Evolutionary conservation across 2,888 invertebrate species (phyloP).

Genomic region (Dendrolimus houi): DNA sequence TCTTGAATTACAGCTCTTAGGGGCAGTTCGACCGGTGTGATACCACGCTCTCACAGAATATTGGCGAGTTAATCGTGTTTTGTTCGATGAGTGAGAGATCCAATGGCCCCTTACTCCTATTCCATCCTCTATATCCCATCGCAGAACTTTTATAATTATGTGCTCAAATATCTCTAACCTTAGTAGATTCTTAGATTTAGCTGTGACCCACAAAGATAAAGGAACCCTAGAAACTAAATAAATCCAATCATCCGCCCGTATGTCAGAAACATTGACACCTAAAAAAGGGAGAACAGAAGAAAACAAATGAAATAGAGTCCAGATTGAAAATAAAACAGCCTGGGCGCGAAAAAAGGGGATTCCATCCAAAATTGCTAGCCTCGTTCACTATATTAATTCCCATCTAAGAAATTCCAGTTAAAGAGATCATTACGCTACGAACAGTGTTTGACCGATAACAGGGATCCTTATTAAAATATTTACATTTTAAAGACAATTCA

Average conservation of each 20-base stretch:
- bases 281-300: constrained; percentile 12
- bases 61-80: too few relatives aligned
- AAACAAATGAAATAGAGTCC: constrained; percentile 22
- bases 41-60: too few relatives aligned
- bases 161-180: neutral
- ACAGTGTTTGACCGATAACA: neutral
- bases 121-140: neutral
- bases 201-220: neutral
- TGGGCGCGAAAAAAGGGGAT: constrained; percentile 21
- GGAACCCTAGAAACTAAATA: constrained; percentile 2
- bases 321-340: constrained; percentile 23
- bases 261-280: constrained; percentile 1
- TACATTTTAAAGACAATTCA: too few relatives aligned
- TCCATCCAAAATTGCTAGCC: constrained; percentile 28
- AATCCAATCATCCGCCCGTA: neutral
- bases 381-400: constrained; percentile 42
- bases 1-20: too few relatives aligned
- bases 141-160: neutral
- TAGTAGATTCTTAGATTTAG: too few relatives aligned
- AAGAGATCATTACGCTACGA: neutral
- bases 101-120: neutral
- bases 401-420: constrained; percentile 30
- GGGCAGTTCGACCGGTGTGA: too few relatives aligned
- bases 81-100: neutral
- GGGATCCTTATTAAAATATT: too few relatives aligned